phyloP scores from a whole-genome alignment of 2,888 invertebrate genomes.

The Serrognathus titanus region DNA sequence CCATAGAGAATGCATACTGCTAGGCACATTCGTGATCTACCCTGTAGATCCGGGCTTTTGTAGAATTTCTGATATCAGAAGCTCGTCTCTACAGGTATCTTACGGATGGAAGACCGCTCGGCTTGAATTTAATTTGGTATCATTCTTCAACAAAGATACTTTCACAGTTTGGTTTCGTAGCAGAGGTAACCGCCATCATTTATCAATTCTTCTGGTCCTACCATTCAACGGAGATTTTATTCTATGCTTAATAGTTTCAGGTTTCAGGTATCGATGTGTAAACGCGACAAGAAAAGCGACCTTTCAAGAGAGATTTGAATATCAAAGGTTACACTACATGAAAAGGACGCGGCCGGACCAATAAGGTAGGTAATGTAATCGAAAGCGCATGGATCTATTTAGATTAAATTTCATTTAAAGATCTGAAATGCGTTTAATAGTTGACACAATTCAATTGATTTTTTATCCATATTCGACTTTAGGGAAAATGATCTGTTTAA shows the following conservation, averaged over 20 bases:
- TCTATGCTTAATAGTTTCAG: not conserved
- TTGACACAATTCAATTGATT: too few relatives aligned
- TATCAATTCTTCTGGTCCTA: not conserved
- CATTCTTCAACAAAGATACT: slow-evolving; percentile 4
- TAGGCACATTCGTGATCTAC: slow-evolving; percentile 96
- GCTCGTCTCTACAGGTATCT: slow-evolving; percentile 99
- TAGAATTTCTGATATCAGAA: slow-evolving; percentile 84
- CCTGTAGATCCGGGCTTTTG: slow-evolving; percentile 99
- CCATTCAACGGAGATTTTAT: not conserved
- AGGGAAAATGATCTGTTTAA: too few relatives aligned
- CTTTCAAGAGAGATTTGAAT: not conserved
- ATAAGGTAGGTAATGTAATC: too few relatives aligned
- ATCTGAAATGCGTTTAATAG: too few relatives aligned
- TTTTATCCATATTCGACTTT: too few relatives aligned
- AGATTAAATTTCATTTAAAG: too few relatives aligned
- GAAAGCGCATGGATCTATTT: too few relatives aligned
- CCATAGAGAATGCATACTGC: slow-evolving; percentile 5
- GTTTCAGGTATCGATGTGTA: not conserved
- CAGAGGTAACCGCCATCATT: not conserved
- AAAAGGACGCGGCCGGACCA: too few relatives aligned
- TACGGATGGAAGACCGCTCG: slow-evolving; percentile 91
- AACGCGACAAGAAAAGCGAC: not conserved
- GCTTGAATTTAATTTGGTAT: slow-evolving; percentile 42
- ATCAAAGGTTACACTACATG: not conserved
- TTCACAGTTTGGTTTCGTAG: slow-evolving; percentile 1